Evolutionary conservation across 2,888 invertebrate genomes (phyloP).

Genomic region (Papilio gigon): DNA sequence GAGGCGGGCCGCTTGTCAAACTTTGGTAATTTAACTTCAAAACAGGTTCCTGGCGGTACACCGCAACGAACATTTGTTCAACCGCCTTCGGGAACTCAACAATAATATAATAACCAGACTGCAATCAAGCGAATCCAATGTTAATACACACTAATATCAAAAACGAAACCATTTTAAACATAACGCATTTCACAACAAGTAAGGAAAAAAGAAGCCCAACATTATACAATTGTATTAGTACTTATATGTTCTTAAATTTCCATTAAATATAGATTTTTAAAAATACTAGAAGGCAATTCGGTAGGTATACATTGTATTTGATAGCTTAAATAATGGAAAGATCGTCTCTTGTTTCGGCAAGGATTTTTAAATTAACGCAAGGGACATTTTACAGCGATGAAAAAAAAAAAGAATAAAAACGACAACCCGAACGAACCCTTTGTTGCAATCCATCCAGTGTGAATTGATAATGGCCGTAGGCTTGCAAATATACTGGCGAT

Average conservation of each 20-base stretch:
- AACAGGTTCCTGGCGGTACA: constrained; percentile 72
- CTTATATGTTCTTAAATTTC: neutral
- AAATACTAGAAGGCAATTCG: neutral
- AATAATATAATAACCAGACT: constrained; percentile 56
- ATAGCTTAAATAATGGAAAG: constrained; percentile 25
- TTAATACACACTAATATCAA: neutral
- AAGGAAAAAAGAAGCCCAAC: neutral
- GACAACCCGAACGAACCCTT: constrained; percentile 65
- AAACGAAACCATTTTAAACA: neutral
- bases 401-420: constrained; percentile 60
- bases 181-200: too few species aligned
- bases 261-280: neutral
- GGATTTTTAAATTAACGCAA: constrained; percentile 50
- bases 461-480: constrained; percentile 71
- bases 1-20: constrained; percentile 78
- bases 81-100: constrained; percentile 56
- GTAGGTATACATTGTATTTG: neutral
- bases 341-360: constrained; percentile 9
- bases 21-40: constrained; percentile 82
- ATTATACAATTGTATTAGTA: neutral
- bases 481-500: constrained; percentile 33
- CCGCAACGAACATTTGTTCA: constrained; percentile 66
- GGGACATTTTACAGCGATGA: constrained; percentile 60
- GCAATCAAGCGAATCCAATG: constrained; percentile 14
- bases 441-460: constrained; percentile 71